phyloP scores from a whole-genome alignment of 1,140 invertebrate genomes.

The Drosophila equinoxialis region DNA sequence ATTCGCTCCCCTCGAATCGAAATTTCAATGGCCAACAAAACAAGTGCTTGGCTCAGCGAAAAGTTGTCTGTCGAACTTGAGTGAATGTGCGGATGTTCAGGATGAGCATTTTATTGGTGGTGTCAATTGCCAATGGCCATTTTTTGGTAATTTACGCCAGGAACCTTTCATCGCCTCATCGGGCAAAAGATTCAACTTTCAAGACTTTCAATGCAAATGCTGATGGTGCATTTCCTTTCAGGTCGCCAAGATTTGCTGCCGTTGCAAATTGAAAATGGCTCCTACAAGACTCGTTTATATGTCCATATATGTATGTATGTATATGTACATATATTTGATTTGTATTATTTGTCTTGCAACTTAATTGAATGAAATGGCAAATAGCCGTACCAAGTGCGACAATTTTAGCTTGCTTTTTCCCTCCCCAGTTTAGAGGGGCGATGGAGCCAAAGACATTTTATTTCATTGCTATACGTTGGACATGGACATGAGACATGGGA shows the following conservation, averaged over 20 bases:
- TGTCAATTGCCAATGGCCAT: slow-evolving; percentile 80
- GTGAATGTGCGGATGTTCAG: slow-evolving; percentile 46
- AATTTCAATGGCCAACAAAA: slow-evolving; percentile 57
- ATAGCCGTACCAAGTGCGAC: slow-evolving; percentile 70
- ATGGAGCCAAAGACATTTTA: slow-evolving; percentile 50
- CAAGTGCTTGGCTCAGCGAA: slow-evolving; percentile 68
- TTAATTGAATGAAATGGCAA: slow-evolving; percentile 80
- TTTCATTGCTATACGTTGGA: slow-evolving; percentile 46
- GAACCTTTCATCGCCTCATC: slow-evolving; percentile 43
- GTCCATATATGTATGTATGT: neutral
- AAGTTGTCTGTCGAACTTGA: slow-evolving; percentile 64
- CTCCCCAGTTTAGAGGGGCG: slow-evolving; percentile 36
- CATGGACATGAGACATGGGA: slow-evolving; percentile 14
- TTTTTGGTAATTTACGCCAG: slow-evolving; percentile 74
- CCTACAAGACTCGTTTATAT: slow-evolving; percentile 54
- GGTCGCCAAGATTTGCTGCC: slow-evolving; percentile 55
- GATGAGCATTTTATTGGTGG: slow-evolving; percentile 55
- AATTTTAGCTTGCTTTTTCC: slow-evolving; percentile 47
- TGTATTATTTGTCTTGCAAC: slow-evolving; percentile 76
- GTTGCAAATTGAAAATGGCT: slow-evolving; percentile 74
- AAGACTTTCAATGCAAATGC: slow-evolving; percentile 73
- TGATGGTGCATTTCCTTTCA: slow-evolving; percentile 76
- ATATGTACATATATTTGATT: slow-evolving; percentile 49
- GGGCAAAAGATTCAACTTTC: slow-evolving; percentile 70
- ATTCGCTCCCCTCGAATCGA: slow-evolving; percentile 5